A percentile compares a stretch with the other conserved stretches of the same genome.
Conservation (phyloP, 2,113 vertebrate species). For the Thryonomys swinderianus region DNA sequence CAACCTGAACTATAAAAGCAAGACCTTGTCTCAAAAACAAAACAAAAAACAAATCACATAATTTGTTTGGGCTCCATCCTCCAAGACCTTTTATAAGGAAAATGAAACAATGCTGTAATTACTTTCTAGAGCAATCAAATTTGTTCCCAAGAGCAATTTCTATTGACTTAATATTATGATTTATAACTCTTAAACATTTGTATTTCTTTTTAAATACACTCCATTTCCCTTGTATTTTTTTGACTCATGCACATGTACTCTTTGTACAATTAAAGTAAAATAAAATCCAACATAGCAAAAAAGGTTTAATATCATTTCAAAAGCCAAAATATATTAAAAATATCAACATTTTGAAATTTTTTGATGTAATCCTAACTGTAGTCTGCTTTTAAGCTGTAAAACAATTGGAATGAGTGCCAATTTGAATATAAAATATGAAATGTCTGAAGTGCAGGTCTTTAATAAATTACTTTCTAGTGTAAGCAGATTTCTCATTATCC, state of each 20-base stretch:
- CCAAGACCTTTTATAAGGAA: constrained; percentile 26
- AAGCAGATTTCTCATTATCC: not conserved
- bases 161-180: constrained; percentile 28
- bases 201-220: too few relatives aligned
- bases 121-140: constrained; percentile 40
- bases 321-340: too few relatives aligned
- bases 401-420: not conserved
- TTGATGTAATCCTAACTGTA: not conserved
- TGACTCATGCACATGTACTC: too few relatives aligned
- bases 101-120: not conserved
- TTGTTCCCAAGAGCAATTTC: constrained; percentile 15
- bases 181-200: constrained; percentile 2
- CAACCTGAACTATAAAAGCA: too few relatives aligned
- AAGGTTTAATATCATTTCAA: too few relatives aligned
- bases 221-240: too few relatives aligned
- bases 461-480: not conserved
- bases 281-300: too few relatives aligned
- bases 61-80: not conserved
- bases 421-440: not conserved
- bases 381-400: not conserved
- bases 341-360: not conserved
- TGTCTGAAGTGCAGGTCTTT: too few relatives aligned
- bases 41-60: not conserved
- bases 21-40: too few relatives aligned
- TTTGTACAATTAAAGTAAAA: too few relatives aligned